Base-by-base conservation (phyloP, 2,888 invertebrate genomes). In the Crossocerus cetratus region DNA sequence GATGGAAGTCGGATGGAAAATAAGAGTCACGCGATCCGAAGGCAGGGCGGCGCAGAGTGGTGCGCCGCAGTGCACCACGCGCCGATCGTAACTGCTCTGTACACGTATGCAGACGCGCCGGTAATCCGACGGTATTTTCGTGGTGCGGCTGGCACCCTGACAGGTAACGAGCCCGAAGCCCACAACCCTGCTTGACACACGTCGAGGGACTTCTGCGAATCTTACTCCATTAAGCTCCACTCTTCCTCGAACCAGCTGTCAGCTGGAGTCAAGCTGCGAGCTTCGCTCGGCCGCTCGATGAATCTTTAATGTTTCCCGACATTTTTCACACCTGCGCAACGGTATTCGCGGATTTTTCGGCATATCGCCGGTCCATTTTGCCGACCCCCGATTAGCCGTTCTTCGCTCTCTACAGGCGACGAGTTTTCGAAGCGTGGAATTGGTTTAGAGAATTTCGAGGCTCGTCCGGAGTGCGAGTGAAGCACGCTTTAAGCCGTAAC, bases 1-100 rank as follows among this genome's bases (percentile, higher is more conserved):
- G 69, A 60, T 66, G 67, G 56, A 56, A 80, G 71, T 72, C 77
- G 42, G 65, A 66, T 72, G 76, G 76, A 74, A 76, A 80, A 80
- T 80, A 74, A 78, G 72, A 81, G 74, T 81, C 81, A 81, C 78
- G 79, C 81, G 71, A 81, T 69, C 63, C 66, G 53, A 74, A 69
- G 32, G 8, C 55, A 74, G 71, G 32, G 8, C 32, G 32, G 32
- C 32, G 32, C 32, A 11, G 32, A 4, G 32, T 32, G 32, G 8
- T 32, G 5, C 32, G 2, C 65, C 76, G 76, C 74, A 76, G 66
- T 74, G 77, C 80, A 80, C 64, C 80, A 77, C 80, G 80, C 16
- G 49, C 16, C 11, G 49, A 49, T 16, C 3, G 49, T 49, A 49
- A n/a, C n/a, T 32, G 32, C 8, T 49, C 4, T 14, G 49, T 49